Base-by-base conservation (phyloP, 2,797 vertebrate species). In the Coendou prehensilis region DNA sequence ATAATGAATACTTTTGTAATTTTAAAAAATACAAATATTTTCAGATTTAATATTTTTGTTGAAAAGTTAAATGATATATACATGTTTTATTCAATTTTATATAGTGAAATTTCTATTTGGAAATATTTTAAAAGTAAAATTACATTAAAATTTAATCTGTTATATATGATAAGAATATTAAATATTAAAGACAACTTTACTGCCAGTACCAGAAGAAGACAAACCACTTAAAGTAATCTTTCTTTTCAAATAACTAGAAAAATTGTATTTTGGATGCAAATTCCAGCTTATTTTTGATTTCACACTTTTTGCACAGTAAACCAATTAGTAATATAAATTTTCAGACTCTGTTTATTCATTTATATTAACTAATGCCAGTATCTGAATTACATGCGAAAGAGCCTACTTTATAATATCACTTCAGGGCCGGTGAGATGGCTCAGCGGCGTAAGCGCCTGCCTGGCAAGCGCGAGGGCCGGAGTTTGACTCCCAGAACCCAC, bases 121-220 rank as follows among this genome's bases (percentile, higher is more conserved):
- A 10, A 80, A 71, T 84, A 47, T 86, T 80, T 84, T 9, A 6
- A 47, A 90, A 91, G 87, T 92, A 85, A 92, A 97, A 76, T 82
- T 50, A 20, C n/a, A 73, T 61, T 69, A 75, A 82, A 69, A 28
- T 75, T n/a, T 89, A 78, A 9, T 76, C 2, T 86, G 20, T 30
- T 94, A 59, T 54, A 52, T 63, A 3, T 50, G 52, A 17, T 84
- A 67, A 52, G 2, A 84, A 56, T 83, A 89, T 41, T 41, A 41
- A 41, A 50, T 57, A 59, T 22, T 92, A 67, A 87, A 84, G 6
- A 6, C 15, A 83, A 78, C 2, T 41, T 81, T 63, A 28, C 7
- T 78, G 69, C 37, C 20, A 93, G 11, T 96, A 9, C 4, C 45
- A 92, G 11, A 80, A 92, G 18, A 83, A 63, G 14, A 87, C 41